Base-by-base conservation (phyloP, 2,888 invertebrate species). In the Tipula lateralis region DNA sequence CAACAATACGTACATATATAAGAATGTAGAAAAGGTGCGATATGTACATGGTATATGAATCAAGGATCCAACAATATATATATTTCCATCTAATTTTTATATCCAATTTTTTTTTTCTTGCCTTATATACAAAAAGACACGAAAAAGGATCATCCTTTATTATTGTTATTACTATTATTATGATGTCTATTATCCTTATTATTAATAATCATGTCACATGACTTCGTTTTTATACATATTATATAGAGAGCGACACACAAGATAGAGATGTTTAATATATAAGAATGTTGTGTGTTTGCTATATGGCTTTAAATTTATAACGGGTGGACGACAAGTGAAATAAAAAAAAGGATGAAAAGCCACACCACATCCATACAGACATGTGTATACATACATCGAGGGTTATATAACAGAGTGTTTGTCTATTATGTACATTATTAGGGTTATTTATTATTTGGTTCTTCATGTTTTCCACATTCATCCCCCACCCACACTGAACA, bases 131-230 rank as follows among this genome's bases (percentile, higher is more conserved):
- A 82, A 82, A 82, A 82, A 82, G 30, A 82, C 82, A 82, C 32
- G 32, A 82, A 82, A 82, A 82, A 82, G 32, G 82, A 82, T 82
- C 82, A 82, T 82, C 82, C 82, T 82, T 82, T 82, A 82, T 82
- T 82, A 82, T 29, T 82, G 30, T 66, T 66, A 66, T 66, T 66
- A 66, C 66, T 66, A 66, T 66, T 66, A 66, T 66, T 66, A 66
- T 66, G 66, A 66, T 82, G 82, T 30, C 82, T 82, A 82, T 82
- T 82, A 82, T 82, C 30, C 82, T 82, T 30, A 82, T 32, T 29
- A 82, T 82, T 82, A 82, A 82, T 82, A 82, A 82, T 82, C 82
- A 82, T 82, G 82, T 82, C 82, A 82, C 30, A 82, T 82, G 82
- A 82, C 29, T 82, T 82, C 7, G 29, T 82, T 29, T 82, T 30